These are phyloP conservation scores for Dinoponera quadriceps DNA, from an alignment of 1,140 invertebrate species.

Conservation along the genomic window DNA sequence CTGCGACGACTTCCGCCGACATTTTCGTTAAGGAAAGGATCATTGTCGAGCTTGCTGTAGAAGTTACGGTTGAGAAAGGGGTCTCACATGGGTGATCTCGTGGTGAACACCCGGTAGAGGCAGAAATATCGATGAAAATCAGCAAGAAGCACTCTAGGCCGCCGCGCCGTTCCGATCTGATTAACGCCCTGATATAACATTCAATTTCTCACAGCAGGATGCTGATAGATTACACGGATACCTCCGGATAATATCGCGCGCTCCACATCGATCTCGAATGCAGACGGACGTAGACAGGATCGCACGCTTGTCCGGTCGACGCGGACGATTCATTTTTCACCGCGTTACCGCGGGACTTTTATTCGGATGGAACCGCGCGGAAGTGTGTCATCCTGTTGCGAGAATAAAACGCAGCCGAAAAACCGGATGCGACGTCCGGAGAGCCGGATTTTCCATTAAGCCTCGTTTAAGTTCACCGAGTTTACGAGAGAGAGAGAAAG, in stretches of 20 bases:
- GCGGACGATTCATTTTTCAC: slow-evolving; percentile 55
- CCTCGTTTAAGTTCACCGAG: too few relatives aligned
- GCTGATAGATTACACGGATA: slow-evolving; percentile 50
- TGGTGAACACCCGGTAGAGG: not conserved
- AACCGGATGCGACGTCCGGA: slow-evolving; percentile 4
- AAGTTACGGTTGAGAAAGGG: not conserved
- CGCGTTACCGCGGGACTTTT: slow-evolving; percentile 29
- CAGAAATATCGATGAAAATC: slow-evolving; percentile 25
- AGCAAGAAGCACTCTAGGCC: slow-evolving; percentile 23
- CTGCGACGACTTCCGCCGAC: too few relatives aligned
- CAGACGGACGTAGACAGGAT: slow-evolving; percentile 18
- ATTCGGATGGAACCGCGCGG: slow-evolving; percentile 25
- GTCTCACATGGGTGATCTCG: not conserved
- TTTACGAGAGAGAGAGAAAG: not conserved
- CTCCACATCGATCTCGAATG: slow-evolving; percentile 65
- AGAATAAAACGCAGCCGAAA: slow-evolving; percentile 23
- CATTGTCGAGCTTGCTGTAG: not conserved
- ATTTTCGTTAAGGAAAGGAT: too few relatives aligned
- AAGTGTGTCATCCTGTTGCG: slow-evolving; percentile 28
- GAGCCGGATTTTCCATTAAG: slow-evolving; percentile 7
- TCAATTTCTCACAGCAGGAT: slow-evolving; percentile 41
- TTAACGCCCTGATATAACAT: slow-evolving; percentile 48
- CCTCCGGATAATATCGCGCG: slow-evolving; percentile 42
- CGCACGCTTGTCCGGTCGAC: slow-evolving; percentile 12
- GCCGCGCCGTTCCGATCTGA: slow-evolving; percentile 63